Base-by-base conservation (phyloP, 2,797 vertebrate genomes). In the Gymnoscopelus braueri region DNA sequence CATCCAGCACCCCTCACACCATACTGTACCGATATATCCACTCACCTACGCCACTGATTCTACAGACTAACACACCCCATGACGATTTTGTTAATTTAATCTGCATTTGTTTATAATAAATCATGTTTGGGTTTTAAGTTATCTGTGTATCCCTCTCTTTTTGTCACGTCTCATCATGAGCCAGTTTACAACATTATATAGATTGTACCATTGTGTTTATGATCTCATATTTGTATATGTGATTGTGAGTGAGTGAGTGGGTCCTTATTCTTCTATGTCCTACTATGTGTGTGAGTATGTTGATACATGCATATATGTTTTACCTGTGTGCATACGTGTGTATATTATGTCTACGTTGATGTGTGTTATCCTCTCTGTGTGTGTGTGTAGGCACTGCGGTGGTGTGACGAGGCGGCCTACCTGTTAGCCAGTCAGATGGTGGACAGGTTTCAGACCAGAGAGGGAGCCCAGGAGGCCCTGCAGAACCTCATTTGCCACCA, bases 391-490 rank as follows among this genome's bases (percentile, higher is more conserved):
- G 95, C 94, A 15, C 90, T 94, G 66, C 89, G 92, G 49, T 98
- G 96, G 93, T 99, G 97, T 63, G 95, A 98, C 1, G 93, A 98
- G 72, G 97, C 96, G 11, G 97, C 97, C 15, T 98, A 96, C 81
- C 93, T 99, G 63, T 90, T 99, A 3, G 96, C 96, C 23, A 97
- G 95, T 89, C 97, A 98, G 90, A 95, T 95, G 86, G 90, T 95
- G 80, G 95, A 97, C 66, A 96, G 93, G 83, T 98, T 96, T 90
- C 97, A 97, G 80, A 96, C 96, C 11, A 94, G 93, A 82, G 96
- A 97, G 71, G 97, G 96, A 0, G 96, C 95, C 63, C 94, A 97
- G 85, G 95, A 94, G 75, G 95, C 96, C 0, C 88, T 98, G 81
- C 93, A 92, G 61, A 95, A 95, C 77, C 94, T 98, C 0, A 91